phyloP scores from a whole-genome alignment of 2,113 vertebrate genomes.

The Sclerurus mexicanus region DNA sequence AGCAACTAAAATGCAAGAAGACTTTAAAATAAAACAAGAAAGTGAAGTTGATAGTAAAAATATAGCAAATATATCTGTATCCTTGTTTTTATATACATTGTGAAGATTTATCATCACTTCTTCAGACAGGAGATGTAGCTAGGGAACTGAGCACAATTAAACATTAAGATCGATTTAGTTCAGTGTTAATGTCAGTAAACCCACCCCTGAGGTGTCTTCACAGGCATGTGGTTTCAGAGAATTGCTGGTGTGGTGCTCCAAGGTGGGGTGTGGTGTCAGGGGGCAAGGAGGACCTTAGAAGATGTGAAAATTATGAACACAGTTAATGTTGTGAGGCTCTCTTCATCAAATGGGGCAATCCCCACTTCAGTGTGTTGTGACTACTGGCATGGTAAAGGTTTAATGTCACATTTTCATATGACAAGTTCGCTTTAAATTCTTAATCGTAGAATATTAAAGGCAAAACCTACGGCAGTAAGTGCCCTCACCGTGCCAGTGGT shows the following conservation, averaged over 20 bases:
- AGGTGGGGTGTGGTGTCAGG: neutral
- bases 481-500: neutral
- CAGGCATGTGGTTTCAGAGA: neutral
- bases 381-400: neutral
- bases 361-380: rapidly evolving
- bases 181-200: neutral
- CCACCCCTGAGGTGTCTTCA: neutral
- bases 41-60: neutral
- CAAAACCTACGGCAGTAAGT: neutral
- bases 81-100: neutral
- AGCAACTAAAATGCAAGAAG: neutral
- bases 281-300: neutral
- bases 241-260: neutral
- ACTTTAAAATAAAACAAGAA: neutral
- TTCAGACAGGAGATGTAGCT: neutral
- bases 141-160: neutral
- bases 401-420: neutral
- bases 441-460: neutral
- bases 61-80: neutral
- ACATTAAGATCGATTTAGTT: too few relatives aligned
- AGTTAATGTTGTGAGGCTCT: neutral
- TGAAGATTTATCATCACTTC: neutral
- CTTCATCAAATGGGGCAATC: neutral
- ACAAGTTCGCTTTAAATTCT: neutral
- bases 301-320: neutral